Evolutionary conservation across 2,113 vertebrate genomes (phyloP).

Genomic region (Crotalus viridis): DNA sequence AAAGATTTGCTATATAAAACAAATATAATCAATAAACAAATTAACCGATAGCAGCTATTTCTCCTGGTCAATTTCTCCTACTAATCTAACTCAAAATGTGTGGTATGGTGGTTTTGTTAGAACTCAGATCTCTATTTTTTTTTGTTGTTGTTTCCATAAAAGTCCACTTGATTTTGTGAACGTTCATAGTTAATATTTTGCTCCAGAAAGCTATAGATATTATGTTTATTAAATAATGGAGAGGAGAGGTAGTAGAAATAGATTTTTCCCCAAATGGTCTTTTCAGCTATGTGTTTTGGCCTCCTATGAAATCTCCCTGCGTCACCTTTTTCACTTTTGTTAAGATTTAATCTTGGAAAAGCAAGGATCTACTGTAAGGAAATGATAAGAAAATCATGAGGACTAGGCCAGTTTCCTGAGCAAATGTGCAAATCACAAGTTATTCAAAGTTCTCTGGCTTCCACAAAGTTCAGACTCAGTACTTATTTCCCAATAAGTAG

Average conservation of each 20-base stretch:
- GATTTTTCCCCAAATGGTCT: background rate
- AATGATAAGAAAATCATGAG: background rate
- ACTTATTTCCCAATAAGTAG: background rate
- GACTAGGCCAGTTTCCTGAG: background rate
- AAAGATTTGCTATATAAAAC: constrained; percentile 43
- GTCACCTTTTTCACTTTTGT: background rate
- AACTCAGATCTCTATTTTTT: constrained; percentile 33
- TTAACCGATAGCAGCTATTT: background rate
- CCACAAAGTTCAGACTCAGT: background rate
- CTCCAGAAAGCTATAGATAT: background rate
- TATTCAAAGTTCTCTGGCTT: background rate
- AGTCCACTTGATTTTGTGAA: background rate
- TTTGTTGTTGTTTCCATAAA: constrained; percentile 31
- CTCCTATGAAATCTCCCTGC: background rate
- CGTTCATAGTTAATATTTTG: background rate
- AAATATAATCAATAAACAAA: background rate
- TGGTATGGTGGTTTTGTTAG: constrained; percentile 45
- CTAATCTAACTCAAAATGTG: constrained; percentile 54
- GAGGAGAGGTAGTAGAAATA: background rate
- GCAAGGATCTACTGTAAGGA: too few relatives aligned
- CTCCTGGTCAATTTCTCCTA: constrained; percentile 6
- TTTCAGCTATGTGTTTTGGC: background rate
- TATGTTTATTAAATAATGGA: too few relatives aligned
- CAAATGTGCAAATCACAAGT: background rate
- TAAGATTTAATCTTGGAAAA: background rate